Evolutionary conservation across 2,888 invertebrate genomes (phyloP), one percentile per base, ranked within the genome.

Genomic region (Clunio marinus): DNA sequence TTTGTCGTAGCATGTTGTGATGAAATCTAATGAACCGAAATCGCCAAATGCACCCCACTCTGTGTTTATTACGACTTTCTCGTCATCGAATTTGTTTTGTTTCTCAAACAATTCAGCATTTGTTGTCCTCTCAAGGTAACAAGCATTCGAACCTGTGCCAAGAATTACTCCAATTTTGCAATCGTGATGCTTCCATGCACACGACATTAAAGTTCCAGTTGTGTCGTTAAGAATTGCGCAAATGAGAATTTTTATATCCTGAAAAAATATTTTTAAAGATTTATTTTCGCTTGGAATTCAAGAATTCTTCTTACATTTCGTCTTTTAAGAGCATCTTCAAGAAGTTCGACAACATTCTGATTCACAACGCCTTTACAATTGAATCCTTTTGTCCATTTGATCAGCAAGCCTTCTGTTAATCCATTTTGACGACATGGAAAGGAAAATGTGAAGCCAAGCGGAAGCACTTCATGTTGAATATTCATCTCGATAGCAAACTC

Each of bases 1-100:
- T 27, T 83, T 82, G 76, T 95, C 90, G 74, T 86, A 88, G 73
- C 87, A 86, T 0, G 93, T 93, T 69, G 88, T 80, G 13, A 93
- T 81, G 75, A 90, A 89, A 75, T 93, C 91, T 68, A 96, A 80
- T 10, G 83, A 81, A 8, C 91, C 92, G 72, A 88, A 86, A 75
- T 94, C 92, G 1, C 96, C 96, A 76, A 96, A 94, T 13, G 93
- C 94, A 15, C 95, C 95, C 93, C 94, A 95, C 77, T 96, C 95
- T 0, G 89, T 91, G 77, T 96, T 96, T 73, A 95, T 88, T 68
- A 94, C 82, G 71, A 94, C 88, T 73, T 88, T 81, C 0, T 81
- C 78, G 69, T 88, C 87, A 1, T 82, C 81, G 0, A 80, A 75
- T 25, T 28, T 86, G 86, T 3, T 85, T 87, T 13, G 13, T 86